These are phyloP conservation scores for Syritta pipiens DNA, from an alignment of 2,888 invertebrate genomes.

Conservation along the genomic window DNA sequence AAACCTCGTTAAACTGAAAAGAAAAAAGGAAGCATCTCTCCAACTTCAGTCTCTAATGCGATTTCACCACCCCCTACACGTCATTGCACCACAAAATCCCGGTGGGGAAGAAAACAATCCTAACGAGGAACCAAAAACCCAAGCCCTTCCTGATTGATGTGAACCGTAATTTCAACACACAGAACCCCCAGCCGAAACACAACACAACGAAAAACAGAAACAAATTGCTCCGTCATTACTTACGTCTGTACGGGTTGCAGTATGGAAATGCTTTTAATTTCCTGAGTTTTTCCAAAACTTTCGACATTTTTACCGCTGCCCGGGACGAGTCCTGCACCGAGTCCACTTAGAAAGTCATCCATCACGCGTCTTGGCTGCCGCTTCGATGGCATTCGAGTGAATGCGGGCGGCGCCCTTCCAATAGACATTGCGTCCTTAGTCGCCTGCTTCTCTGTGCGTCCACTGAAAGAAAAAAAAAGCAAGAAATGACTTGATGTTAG, in stretches of 20 bases:
- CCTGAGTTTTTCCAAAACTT: constrained; percentile 75
- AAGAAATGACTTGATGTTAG: constrained; percentile 29
- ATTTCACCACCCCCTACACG: background rate
- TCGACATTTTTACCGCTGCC: constrained; percentile 79
- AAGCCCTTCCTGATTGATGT: constrained; percentile 57
- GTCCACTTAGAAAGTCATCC: constrained; percentile 82
- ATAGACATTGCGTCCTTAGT: constrained; percentile 78
- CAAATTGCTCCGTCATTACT: constrained; percentile 72
- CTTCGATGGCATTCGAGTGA: constrained; percentile 88
- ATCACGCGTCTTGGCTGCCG: constrained; percentile 86
- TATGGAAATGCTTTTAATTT: constrained; percentile 81
- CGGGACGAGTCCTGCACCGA: constrained; percentile 83
- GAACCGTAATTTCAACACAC: constrained; percentile 48
- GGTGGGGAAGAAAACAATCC: constrained; percentile 40
- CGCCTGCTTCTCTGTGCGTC: constrained; percentile 82
- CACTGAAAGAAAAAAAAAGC: constrained; percentile 78
- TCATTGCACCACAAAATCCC: constrained; percentile 14
- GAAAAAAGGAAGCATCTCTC: background rate
- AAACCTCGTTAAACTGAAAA: background rate
- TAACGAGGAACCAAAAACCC: constrained; percentile 44
- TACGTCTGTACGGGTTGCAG: constrained; percentile 81
- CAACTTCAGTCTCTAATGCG: constrained; percentile 1
- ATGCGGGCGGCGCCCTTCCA: constrained; percentile 85
- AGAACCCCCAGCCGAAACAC: constrained; percentile 56
- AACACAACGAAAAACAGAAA: constrained; percentile 68